Evolutionary conservation across 2,113 vertebrate genomes (phyloP), one percentile per base, ranked within the genome.

Genomic region (Mormoops blainvillei): DNA sequence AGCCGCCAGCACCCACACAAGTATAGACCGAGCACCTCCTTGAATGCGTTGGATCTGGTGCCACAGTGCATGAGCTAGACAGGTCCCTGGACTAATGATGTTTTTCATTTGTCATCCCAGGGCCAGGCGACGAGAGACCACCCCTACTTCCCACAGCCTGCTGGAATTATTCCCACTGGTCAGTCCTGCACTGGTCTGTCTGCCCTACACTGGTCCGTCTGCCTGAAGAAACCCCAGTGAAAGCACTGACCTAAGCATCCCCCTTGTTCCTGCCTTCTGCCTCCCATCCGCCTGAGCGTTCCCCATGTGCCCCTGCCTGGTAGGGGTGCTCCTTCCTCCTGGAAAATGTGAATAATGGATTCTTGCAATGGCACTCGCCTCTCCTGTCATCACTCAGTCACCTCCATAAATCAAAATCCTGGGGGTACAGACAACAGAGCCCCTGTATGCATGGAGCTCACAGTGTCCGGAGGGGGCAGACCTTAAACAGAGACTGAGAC

Each of bases 1-100:
- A 52, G 38, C 70, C 19, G 1, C 33, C 11, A 9, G 0, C 13
- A 20, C 20, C 7, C 16, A 1, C 0, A 3, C n/a, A 0, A 19
- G 18, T 7, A 2, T 1, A 28, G 20, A 4, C 36, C 15, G 4
- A 19, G 50, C 45, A 20, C 4, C 36, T 31, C n/a, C 43, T 80
- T 38, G 4, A 18, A 22, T 38, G 19, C 24, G 36, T 65, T 36
- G 41, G 10, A 10, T 68, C 4, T 31, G 52, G 45, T 2, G 33
- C 19, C 24, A 0, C 1, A 22, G 13, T 36, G 10, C 19, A 5
- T 1, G 45, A 45, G 28, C n/a, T 71, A 28, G 4, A 38, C 3
- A 5, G 14, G 67, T 58, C 48, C 22, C 1, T 4, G 36, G 3
- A 5, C 41, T 18, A 33, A 63, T 0, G 1, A 3, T 3, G 2